phyloP scores from a whole-genome alignment of 2,113 vertebrate genomes.

The Ariopsis seemanni region DNA sequence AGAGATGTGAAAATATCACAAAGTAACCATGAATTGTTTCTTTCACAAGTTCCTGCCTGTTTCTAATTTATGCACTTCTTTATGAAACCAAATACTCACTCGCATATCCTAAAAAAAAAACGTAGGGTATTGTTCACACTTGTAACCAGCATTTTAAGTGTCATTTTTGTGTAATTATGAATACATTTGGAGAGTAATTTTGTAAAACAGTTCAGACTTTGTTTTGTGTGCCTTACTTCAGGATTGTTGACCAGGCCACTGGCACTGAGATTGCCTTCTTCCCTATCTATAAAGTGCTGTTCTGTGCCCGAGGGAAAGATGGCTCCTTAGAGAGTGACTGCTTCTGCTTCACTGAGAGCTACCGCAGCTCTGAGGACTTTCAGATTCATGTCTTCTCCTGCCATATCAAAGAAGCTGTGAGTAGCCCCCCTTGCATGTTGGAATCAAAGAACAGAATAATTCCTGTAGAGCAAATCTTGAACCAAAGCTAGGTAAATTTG shows the following conservation, averaged over 20 bases:
- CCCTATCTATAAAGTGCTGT: slow-evolving; percentile 95
- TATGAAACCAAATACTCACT: background rate
- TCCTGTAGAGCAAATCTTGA: background rate
- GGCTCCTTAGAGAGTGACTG: slow-evolving; percentile 88
- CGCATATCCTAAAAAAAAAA: background rate
- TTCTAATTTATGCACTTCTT: background rate
- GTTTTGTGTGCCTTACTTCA: slow-evolving; percentile 53
- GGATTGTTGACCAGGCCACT: slow-evolving; percentile 85
- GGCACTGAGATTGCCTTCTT: slow-evolving; percentile 88
- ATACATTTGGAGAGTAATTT: background rate
- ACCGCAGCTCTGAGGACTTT: slow-evolving; percentile 92
- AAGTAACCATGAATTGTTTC: background rate
- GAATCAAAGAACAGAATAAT: no score
- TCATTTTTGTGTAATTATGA: background rate
- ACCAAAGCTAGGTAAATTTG: background rate
- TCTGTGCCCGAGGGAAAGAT: slow-evolving; percentile 89
- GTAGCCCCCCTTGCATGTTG: slow-evolving; percentile 48
- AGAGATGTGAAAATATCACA: background rate
- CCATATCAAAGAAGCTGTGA: slow-evolving; percentile 97
- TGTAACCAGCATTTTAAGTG: background rate
- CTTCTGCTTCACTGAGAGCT: slow-evolving; percentile 96
- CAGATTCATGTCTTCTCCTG: slow-evolving; percentile 98
- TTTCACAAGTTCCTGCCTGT: background rate
- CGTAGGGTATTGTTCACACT: background rate
- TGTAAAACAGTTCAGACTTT: background rate